Conservation (phyloP, 2,113 vertebrate genomes). For the Pantherophis guttatus region DNA sequence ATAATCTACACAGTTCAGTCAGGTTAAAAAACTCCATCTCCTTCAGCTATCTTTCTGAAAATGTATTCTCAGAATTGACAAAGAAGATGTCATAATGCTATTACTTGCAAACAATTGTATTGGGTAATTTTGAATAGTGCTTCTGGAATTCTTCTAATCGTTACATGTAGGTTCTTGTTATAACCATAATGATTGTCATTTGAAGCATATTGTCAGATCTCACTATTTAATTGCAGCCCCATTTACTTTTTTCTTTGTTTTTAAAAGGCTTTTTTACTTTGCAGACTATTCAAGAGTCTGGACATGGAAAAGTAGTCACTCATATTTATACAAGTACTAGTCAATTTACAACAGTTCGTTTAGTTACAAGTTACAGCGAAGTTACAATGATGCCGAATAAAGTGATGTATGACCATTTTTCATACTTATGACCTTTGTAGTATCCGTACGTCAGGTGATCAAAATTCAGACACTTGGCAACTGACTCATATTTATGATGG, state of each 20-base stretch:
- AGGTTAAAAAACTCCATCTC: background rate
- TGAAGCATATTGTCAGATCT: background rate
- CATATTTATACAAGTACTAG: rapidly evolving
- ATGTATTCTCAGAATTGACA: background rate
- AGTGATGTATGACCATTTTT: too few relatives aligned
- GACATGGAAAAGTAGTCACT: background rate
- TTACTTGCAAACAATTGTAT: background rate
- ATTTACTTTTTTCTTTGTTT: background rate
- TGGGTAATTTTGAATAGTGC: background rate
- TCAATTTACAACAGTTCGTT: too few relatives aligned
- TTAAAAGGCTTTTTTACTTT: background rate
- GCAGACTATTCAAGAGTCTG: background rate
- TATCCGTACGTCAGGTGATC: too few relatives aligned
- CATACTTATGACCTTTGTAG: too few relatives aligned
- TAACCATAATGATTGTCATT: background rate
- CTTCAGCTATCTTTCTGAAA: background rate
- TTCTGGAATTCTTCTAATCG: background rate
- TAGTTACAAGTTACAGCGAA: too few relatives aligned
- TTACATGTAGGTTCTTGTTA: background rate
- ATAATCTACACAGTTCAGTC: background rate
- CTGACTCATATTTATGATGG: too few relatives aligned
- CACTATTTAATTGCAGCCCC: background rate
- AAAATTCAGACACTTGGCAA: too few relatives aligned
- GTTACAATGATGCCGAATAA: too few relatives aligned
- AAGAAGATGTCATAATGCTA: background rate